A percentile compares a stretch with the other conserved stretches of the same genome.
These are phyloP conservation scores for Enteromius unitaeniatus DNA, from an alignment of 2,797 vertebrate genomes.

Conservation along the genomic window DNA sequence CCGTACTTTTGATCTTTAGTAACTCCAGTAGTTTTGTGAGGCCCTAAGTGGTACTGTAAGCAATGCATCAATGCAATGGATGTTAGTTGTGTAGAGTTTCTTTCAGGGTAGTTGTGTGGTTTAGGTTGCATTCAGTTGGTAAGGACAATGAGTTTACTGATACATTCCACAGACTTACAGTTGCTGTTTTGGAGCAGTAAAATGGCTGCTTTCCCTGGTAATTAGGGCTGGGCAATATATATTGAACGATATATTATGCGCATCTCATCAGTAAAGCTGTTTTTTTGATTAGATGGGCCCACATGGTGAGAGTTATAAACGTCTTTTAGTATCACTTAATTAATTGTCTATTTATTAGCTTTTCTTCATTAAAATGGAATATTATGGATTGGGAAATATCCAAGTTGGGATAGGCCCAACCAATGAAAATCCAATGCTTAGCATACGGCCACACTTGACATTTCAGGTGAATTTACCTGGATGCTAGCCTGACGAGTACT, in stretches of 20 bases:
- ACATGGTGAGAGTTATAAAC: background rate
- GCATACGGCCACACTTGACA: background rate
- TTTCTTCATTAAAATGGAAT: background rate
- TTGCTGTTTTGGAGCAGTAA: no score
- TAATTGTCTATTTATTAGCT: background rate
- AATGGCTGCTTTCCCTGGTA: no score
- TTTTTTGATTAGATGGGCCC: no score
- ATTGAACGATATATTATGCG: no score
- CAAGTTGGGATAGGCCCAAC: background rate
- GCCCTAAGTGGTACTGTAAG: constrained; percentile 2
- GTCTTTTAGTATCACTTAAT: background rate
- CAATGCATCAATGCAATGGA: background rate
- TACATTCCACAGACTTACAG: no score
- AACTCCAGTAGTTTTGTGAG: constrained; percentile 7
- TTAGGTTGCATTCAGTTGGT: background rate
- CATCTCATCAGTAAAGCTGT: no score
- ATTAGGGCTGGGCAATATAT: no score
- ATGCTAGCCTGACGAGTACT: background rate
- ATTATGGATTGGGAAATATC: background rate
- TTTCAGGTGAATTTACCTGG: background rate
- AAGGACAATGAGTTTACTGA: background rate
- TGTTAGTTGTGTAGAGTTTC: background rate
- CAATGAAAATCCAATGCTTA: background rate
- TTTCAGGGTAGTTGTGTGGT: background rate
- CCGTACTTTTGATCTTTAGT: constrained; percentile 13